A percentile compares a stretch with the other conserved stretches of the same genome.
phyloP scores from a whole-genome alignment of 2,888 invertebrate species.

The Xestia sexstrigata region DNA sequence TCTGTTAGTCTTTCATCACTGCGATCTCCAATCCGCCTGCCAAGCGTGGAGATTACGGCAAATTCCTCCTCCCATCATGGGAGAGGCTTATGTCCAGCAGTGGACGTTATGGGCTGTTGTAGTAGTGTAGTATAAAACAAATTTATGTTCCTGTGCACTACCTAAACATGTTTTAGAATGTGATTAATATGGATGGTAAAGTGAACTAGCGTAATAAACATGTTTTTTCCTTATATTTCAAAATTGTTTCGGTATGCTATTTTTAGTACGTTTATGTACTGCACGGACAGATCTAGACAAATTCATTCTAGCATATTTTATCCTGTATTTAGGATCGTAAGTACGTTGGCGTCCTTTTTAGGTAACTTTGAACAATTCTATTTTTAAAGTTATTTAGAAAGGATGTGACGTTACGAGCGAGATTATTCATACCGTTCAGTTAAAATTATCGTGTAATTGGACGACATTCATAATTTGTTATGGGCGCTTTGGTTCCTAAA shows the following conservation, averaged over 20 bases:
- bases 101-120: too few relatives aligned
- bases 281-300: not conserved
- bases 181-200: not conserved
- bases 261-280: not conserved
- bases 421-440: constrained; percentile 2
- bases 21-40: too few relatives aligned
- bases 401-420: constrained; percentile 2
- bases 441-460: not conserved
- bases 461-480: not conserved
- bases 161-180: not conserved
- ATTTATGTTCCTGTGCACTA: not conserved
- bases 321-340: not conserved
- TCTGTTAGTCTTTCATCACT: too few relatives aligned
- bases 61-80: too few relatives aligned
- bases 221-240: not conserved
- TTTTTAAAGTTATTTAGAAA: constrained; percentile 3
- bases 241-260: not conserved
- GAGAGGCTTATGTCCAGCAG: too few relatives aligned
- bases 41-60: too few relatives aligned
- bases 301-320: not conserved
- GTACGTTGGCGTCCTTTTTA: not conserved
- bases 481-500: not conserved
- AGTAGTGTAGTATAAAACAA: too few relatives aligned
- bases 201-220: not conserved
- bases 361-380: not conserved